phyloP scores from a whole-genome alignment of 2,797 vertebrate genomes.

The Mycteria americana region DNA sequence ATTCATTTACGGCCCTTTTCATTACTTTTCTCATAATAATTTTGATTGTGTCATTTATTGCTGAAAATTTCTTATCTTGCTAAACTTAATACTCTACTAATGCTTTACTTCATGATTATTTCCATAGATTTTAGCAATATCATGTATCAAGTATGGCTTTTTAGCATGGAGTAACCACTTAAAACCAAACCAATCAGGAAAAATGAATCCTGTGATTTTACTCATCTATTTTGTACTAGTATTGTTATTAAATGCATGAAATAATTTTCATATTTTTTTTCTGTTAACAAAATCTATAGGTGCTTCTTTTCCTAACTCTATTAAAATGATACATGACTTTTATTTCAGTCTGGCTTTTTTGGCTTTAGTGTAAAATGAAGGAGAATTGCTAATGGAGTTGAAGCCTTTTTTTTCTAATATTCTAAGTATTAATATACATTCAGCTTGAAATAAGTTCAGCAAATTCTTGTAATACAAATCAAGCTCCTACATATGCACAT shows the following conservation, averaged over 20 bases:
- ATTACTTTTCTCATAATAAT: not conserved
- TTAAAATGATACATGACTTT: not conserved
- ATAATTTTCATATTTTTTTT: not conserved
- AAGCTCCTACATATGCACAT: not conserved
- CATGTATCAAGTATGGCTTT: not conserved
- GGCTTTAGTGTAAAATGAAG: not conserved
- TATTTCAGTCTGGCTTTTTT: not conserved
- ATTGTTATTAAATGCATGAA: not conserved
- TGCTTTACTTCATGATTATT: not conserved
- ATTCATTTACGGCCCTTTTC: not conserved
- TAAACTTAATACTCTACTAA: not conserved
- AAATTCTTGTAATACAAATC: not conserved
- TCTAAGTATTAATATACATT: not conserved
- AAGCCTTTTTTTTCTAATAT: not conserved
- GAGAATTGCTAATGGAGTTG: not conserved
- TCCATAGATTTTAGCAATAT: not conserved
- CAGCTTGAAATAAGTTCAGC: not conserved
- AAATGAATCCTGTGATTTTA: not conserved
- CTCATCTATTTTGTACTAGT: not conserved
- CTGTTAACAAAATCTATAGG: not conserved
- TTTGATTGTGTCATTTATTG: not conserved
- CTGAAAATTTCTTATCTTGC: not conserved
- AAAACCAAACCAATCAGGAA: not conserved
- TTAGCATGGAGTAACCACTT: not conserved
- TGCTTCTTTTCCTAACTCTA: not conserved